Evolutionary conservation across 2,113 vertebrate genomes (phyloP), one percentile per base, ranked within the genome.

Genomic region (Pachycephala philippinensis): DNA sequence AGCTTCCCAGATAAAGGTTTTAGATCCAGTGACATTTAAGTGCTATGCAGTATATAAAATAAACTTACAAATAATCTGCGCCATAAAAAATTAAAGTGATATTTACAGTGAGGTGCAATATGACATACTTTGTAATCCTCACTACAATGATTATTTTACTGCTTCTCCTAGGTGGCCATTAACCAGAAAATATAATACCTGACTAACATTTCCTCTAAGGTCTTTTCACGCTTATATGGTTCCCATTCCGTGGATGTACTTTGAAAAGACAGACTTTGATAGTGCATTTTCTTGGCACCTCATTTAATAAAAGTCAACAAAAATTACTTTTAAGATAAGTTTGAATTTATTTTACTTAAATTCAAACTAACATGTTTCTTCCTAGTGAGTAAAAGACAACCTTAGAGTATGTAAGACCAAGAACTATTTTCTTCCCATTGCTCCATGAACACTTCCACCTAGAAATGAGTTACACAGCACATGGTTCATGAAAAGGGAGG

Each of bases 1-100:
- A 98, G 97, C 96, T 95, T 97, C 94, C 88, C 10, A 15, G 94
- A 80, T 61, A 95, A 84, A 87, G 77, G 86, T 4, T 95, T 96
- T 93, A 91, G 64, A 93, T 90, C 56, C 76, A 87, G 78, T 78
- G 94, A 95, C 85, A 95, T 89, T 95, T 94, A 84, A 95, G 72
- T 68, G 87, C 80, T 79, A 86, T 27, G 86, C 39, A 89, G 80
- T 87, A 85, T 54, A 79, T 54, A 93, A 79, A 86, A 95, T 30
- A 91, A 96, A 92, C 53, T 82, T 89, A 75, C 69, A 89, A 92
- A 92, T 94, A 94, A 96, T 87, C 57, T 95, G 37, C 74, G 68
- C 81, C 74, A 70, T 70, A 68, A 85, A 89, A 95, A 81, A 90
- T 65, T 87, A 83, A 93, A 97, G 65, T 88, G 59, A 90, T 89